Percentiles rank a stretch among this genome's conserved stretches.
phyloP scores from a whole-genome alignment of 2,888 invertebrate species.

The Anodontia alba region DNA sequence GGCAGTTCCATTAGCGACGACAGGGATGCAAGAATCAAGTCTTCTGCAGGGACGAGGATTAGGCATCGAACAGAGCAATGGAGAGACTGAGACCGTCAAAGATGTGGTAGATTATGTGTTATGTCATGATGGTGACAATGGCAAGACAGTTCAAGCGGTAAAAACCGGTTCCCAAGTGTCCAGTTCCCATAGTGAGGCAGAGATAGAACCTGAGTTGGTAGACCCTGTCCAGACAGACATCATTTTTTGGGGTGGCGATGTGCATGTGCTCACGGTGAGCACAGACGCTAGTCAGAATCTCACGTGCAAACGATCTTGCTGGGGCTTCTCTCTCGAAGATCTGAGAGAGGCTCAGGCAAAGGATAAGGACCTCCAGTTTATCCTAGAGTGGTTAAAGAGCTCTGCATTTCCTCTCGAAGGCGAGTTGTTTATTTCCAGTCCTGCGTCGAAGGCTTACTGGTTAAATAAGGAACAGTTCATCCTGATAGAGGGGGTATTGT shows the following conservation, averaged over 20 bases:
- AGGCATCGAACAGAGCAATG: too few species aligned
- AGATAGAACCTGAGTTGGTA: too few species aligned
- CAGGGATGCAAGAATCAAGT: too few species aligned
- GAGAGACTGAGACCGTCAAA: too few species aligned
- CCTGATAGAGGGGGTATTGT: background rate
- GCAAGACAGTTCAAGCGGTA: too few species aligned
- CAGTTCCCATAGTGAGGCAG: too few species aligned
- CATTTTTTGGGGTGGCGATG: background rate
- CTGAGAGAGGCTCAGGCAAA: background rate
- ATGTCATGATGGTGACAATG: too few species aligned
- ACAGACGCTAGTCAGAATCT: background rate
- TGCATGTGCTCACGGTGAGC: background rate
- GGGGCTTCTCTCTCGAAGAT: background rate
- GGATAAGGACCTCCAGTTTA: background rate
- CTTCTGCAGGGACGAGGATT: too few species aligned
- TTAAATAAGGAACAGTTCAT: background rate
- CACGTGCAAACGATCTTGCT: background rate
- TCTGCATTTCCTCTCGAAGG: constrained; percentile 2
- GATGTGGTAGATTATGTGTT: too few species aligned
- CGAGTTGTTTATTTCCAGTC: background rate
- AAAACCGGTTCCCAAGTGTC: too few species aligned
- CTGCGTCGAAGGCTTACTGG: constrained; percentile 26
- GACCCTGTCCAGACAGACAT: too few species aligned
- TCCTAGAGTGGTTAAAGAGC: constrained; percentile 11
- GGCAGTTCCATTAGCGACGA: too few species aligned